Conservation (phyloP, 2,797 vertebrate species). For the Eutrigla gurnardus region DNA sequence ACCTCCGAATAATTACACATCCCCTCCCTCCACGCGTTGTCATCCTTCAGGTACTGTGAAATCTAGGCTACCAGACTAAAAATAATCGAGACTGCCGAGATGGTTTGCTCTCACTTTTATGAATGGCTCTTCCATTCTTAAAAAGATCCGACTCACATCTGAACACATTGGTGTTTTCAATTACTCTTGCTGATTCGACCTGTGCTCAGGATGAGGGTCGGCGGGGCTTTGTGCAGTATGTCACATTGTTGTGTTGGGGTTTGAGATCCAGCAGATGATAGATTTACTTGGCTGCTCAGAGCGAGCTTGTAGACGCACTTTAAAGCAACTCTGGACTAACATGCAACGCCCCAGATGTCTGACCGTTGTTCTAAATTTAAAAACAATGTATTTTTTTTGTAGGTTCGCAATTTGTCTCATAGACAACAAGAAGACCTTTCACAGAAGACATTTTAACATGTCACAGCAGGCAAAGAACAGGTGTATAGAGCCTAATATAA, state of each 20-base stretch:
- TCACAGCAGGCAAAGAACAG: neutral
- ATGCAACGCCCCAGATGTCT: neutral
- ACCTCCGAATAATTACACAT: slow-evolving; percentile 73
- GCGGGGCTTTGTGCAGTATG: neutral
- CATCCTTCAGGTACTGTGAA: slow-evolving; percentile 69
- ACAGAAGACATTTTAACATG: neutral
- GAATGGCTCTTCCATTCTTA: slow-evolving; percentile 57
- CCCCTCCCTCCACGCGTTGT: slow-evolving; percentile 59
- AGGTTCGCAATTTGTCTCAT: neutral
- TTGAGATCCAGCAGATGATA: slow-evolving; percentile 1
- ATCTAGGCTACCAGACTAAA: slow-evolving; percentile 70
- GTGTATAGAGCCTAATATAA: neutral
- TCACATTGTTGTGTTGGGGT: neutral
- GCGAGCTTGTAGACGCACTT: neutral
- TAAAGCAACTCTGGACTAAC: neutral
- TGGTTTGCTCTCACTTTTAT: slow-evolving; percentile 55
- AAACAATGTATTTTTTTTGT: neutral
- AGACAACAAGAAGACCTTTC: neutral
- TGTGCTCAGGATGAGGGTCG: neutral
- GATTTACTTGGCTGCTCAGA: neutral
- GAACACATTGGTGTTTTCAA: neutral
- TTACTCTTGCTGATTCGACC: neutral
- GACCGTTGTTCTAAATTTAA: neutral
- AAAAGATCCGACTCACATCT: slow-evolving; percentile 14
- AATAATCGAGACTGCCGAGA: slow-evolving; percentile 59